Evolutionary conservation across 2,113 vertebrate genomes (phyloP), one percentile per base, ranked within the genome.

Genomic region (Sturnus vulgaris): DNA sequence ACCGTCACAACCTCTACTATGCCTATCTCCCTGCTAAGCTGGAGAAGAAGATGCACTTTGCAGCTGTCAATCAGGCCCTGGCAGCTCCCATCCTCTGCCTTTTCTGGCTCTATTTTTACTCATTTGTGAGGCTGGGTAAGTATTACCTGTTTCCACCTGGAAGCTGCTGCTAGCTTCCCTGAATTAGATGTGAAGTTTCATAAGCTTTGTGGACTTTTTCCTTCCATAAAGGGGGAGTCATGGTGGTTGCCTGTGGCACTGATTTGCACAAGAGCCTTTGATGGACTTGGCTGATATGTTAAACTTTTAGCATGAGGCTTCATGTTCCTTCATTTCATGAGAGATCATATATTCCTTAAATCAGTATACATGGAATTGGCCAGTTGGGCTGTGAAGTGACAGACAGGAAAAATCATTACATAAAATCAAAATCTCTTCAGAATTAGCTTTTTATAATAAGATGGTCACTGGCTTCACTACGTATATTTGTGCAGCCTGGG

Each of bases 91-190:
- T 99, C 93, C 98, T 99, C 89, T 99, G 99, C 93, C 98, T 99
- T 22, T 98, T 99, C 91, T 99, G 99, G 99, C 98, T 99, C 31
- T 99, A 98, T 71, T 99, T 99, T 95, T 99, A 98, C 95, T 99
- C 99, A 12, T 98, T 99, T 68, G 97, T 99, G 72, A 95, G 99
- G 44, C 97, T 98, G 87, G 99, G 99, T 99, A 84, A 96, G 97
- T 56, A 31, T 64, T 56, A 23, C 21, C 14, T 77, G 20, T 63
- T 66, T 12, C 70, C 25, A 31, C 11, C 14, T 18, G 55, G 35
- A 53, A 88, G 37, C 52, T 79, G 28, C 15, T 59, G 42, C 24
- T 60, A 60, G 1, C 42, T 63, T 83, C 30, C 47, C 17, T 68
- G 53, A n/a, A 60, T 81, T n/a, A 69, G 19, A 17, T 6, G 4